These are phyloP conservation scores for Hyles vespertilio DNA, from an alignment of 1,140 invertebrate species.

Conservation along the genomic window DNA sequence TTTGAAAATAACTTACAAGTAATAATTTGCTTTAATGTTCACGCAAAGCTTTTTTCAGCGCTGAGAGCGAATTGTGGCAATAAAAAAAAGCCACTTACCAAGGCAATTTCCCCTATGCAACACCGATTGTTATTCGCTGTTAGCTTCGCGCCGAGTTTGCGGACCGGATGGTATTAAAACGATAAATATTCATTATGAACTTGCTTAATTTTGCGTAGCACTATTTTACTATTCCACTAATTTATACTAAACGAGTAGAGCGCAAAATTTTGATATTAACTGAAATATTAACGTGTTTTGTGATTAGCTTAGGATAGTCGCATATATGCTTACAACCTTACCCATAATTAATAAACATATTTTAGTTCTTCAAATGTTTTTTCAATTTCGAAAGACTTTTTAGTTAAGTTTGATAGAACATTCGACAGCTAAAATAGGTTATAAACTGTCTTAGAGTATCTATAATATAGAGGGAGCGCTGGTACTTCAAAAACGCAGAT, in stretches of 20 bases:
- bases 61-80: conserved; percentile 10
- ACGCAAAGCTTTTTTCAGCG: conserved; percentile 3
- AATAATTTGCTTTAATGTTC: conserved; percentile 5
- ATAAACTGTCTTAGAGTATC: too few species aligned
- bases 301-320: too few species aligned
- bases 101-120: conserved; percentile 49
- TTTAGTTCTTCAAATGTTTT: too few species aligned
- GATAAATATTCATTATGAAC: conserved; percentile 73
- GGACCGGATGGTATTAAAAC: conserved; percentile 66
- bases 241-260: conserved; percentile 45
- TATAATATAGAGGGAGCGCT: too few species aligned
- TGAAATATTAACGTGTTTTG: conserved; percentile 3
- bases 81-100: conserved; percentile 37
- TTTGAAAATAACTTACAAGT: neutral
- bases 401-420: too few species aligned
- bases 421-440: too few species aligned
- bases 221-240: conserved; percentile 64
- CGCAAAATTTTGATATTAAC: conserved; percentile 13
- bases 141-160: conserved; percentile 41
- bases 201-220: conserved; percentile 64
- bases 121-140: conserved; percentile 45
- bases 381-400: too few species aligned
- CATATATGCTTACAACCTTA: too few species aligned
- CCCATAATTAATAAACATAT: too few species aligned
- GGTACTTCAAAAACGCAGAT: too few species aligned